A percentile compares a stretch with the other conserved stretches of the same genome.
Evolutionary conservation across 1,140 invertebrate genomes (phyloP).

Genomic region (Vollenhovia emeryi): DNA sequence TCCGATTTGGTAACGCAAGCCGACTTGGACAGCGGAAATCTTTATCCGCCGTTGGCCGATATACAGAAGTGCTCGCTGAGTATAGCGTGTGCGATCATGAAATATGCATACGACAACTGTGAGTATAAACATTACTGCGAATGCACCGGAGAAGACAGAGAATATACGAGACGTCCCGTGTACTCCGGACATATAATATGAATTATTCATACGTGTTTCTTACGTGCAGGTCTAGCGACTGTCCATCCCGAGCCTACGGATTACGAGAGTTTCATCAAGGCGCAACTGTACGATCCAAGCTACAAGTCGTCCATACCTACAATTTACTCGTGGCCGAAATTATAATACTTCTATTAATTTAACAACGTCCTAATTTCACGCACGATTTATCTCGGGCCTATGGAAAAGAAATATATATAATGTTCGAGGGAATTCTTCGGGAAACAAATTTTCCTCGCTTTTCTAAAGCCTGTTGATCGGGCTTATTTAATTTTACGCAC

Average conservation of each 20-base stretch:
- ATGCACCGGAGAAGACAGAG: not conserved
- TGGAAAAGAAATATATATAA: not conserved
- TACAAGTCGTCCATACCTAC: slow-evolving; percentile 90
- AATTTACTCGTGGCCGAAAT: slow-evolving; percentile 89
- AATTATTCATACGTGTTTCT: slow-evolving; percentile 32
- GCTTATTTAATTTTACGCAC: slow-evolving; percentile 3
- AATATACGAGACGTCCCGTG: not conserved
- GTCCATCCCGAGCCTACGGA: slow-evolving; percentile 92
- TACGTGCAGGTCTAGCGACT: slow-evolving; percentile 89
- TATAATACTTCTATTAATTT: slow-evolving; percentile 64
- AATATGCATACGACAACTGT: slow-evolving; percentile 95
- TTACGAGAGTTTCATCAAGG: slow-evolving; percentile 91
- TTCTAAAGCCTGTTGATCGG: slow-evolving; percentile 63
- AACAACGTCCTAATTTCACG: not conserved
- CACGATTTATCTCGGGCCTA: slow-evolving; percentile 7
- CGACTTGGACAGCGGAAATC: slow-evolving; percentile 94
- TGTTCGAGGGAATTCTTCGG: not conserved
- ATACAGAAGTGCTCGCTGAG: slow-evolving; percentile 95
- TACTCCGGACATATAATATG: not conserved
- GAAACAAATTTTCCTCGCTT: not conserved
- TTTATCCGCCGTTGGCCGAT: slow-evolving; percentile 96
- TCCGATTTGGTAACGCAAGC: slow-evolving; percentile 93
- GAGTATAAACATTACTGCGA: slow-evolving; percentile 77
- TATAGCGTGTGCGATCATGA: slow-evolving; percentile 94
- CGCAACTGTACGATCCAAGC: slow-evolving; percentile 92